A percentile compares a stretch with the other conserved stretches of the same genome.
These are phyloP conservation scores for Drosophila subpulchrella DNA, from an alignment of 1,140 invertebrate species.

Conservation along the genomic window DNA sequence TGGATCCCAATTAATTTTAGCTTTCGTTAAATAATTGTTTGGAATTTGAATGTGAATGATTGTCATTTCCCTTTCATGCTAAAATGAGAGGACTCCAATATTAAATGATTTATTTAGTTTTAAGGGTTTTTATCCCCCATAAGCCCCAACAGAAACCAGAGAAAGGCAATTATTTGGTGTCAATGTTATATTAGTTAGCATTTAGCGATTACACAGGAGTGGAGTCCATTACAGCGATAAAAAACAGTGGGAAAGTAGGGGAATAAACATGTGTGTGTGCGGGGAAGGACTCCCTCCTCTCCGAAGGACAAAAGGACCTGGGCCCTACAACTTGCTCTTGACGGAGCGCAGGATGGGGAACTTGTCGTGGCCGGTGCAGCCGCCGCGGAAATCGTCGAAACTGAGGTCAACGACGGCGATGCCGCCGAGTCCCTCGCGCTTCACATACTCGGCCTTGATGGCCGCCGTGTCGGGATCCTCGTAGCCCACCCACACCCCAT, in stretches of 20 bases:
- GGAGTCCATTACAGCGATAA: constrained; percentile 7
- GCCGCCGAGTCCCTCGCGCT: constrained; percentile 91
- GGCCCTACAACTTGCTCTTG: constrained; percentile 86
- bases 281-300: neutral
- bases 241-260: neutral
- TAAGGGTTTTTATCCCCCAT: neutral
- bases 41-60: too few relatives aligned
- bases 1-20: too few relatives aligned
- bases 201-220: constrained; percentile 32
- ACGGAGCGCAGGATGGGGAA: constrained; percentile 89
- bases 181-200: constrained; percentile 26
- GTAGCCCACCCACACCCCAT: constrained; percentile 95
- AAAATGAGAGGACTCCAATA: neutral
- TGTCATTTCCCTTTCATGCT: too few relatives aligned
- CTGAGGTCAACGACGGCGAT: constrained; percentile 92
- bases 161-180: constrained; percentile 3
- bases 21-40: too few relatives aligned
- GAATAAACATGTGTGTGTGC: neutral
- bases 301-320: neutral
- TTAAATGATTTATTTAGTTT: too few relatives aligned
- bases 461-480: constrained; percentile 94
- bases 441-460: constrained; percentile 91
- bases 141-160: neutral
- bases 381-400: constrained; percentile 92
- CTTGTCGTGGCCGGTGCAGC: constrained; percentile 90